Base-by-base conservation (phyloP, 2,113 vertebrate genomes). In the Sylvilagus bachmani region DNA sequence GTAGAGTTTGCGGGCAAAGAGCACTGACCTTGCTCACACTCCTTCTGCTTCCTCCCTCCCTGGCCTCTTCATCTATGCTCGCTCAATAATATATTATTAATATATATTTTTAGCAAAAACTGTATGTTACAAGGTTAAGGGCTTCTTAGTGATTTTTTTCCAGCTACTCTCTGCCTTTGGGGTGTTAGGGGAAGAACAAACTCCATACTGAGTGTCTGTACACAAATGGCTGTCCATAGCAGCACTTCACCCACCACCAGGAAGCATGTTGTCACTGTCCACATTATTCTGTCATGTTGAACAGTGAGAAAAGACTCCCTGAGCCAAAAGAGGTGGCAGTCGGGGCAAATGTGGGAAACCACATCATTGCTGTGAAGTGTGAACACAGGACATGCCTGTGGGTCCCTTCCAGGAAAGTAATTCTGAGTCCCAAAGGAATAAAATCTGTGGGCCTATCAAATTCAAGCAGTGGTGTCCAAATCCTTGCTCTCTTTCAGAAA, bases 1-100 rank as follows among this genome's bases (percentile, higher is more conserved):
- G 99, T 97, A 98, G 98, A 99, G 99, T 99, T 99, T 99, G 99
- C 98, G 98, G 99, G 99, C 99, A 99, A 99, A 99, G 98, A 99
- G 98, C 99, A 98, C 98, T 99, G 99, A 99, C 99, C 99, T 99
- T 99, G 98, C 98, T 99, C 98, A 97, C 97, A 98, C 99, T 99
- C 99, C 99, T 98, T 99, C 99, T 99, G 99, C 98, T 99, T 99
- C 98, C 98, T 98, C 98, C 98, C 99, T 99, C 98, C 98, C 98
- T 98, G 98, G 98, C 98, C 98, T 99, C 99, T 98, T 98, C 98
- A 99, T 99, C 99, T 98, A 98, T 98, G 98, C 99, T 98, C 98
- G 99, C 98, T 99, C 99, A 99, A 99, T 99, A 99, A 99, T 99
- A 99, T 99, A 99, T 99, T 99, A 99, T 99, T 99, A 99, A 99